Conservation (phyloP, 2,888 invertebrate genomes). For the Lasioglossum figueresi region DNA sequence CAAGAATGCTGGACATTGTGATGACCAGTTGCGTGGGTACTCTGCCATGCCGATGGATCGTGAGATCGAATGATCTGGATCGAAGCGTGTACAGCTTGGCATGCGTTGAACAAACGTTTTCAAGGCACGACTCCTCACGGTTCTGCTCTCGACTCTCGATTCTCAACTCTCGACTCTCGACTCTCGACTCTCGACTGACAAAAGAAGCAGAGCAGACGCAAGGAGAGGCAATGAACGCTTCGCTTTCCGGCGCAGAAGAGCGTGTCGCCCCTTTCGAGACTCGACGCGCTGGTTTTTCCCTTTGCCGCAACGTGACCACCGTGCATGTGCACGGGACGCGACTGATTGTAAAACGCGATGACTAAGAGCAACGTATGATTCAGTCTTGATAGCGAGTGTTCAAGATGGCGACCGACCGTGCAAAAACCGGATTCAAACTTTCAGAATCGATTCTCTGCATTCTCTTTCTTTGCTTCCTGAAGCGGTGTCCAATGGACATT, state of each 20-base stretch:
- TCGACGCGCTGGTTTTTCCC: conserved; percentile 53
- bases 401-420: conserved; percentile 47
- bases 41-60: neutral
- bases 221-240: conserved; percentile 72
- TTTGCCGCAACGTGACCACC: conserved; percentile 48
- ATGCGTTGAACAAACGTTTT: conserved; percentile 23
- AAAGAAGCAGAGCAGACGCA: conserved; percentile 58
- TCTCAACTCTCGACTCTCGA: too few species aligned
- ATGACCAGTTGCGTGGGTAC: conserved; percentile 15
- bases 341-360: conserved; percentile 61
- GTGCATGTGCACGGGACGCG: conserved; percentile 41
- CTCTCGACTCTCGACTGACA: conserved; percentile 31
- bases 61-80: conserved; percentile 31
- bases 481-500: conserved; percentile 32
- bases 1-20: conserved; percentile 5
- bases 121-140: conserved; percentile 36
- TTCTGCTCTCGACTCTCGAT: neutral
- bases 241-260: conserved; percentile 81
- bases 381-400: conserved; percentile 51
- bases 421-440: conserved; percentile 48
- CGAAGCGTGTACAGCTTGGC: neutral
- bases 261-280: conserved; percentile 74
- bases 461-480: conserved; percentile 37
- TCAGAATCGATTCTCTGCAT: conserved; percentile 46
- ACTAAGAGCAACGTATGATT: conserved; percentile 59